Percentiles rank a stretch among this genome's conserved stretches.
phyloP scores from a whole-genome alignment of 2,888 invertebrate genomes.

The Athalia rosae region DNA sequence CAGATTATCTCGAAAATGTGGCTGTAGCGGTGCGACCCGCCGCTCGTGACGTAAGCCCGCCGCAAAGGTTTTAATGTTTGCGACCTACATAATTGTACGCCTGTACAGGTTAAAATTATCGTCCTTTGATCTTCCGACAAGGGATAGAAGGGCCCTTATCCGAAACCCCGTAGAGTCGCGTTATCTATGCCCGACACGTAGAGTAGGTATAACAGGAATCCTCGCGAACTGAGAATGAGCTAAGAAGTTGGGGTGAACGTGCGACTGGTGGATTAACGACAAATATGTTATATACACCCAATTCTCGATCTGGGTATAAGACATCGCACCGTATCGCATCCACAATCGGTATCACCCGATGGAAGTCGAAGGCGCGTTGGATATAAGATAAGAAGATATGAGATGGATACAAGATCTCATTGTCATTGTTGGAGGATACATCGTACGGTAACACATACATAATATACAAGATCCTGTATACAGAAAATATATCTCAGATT shows the following conservation, averaged over 20 bases:
- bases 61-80: background rate
- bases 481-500: background rate
- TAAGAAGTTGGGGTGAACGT: conserved; percentile 16
- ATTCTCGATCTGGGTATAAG: no score
- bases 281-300: background rate
- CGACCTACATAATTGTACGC: background rate
- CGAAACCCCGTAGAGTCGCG: conserved; percentile 1
- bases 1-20: no score
- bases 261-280: conserved; percentile 7
- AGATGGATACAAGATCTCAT: conserved; percentile 23
- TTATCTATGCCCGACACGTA: conserved; percentile 33
- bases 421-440: conserved; percentile 13
- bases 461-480: no score
- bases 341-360: conserved; percentile 9
- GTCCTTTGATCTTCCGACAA: conserved; percentile 24
- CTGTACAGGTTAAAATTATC: background rate
- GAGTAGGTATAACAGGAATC: conserved; percentile 3
- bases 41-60: no score
- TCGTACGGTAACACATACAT: background rate
- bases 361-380: conserved; percentile 10
- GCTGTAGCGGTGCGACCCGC: no score
- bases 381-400: no score
- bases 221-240: conserved; percentile 26
- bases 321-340: background rate
- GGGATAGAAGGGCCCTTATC: background rate